A percentile compares a stretch with the other conserved stretches of the same genome.
Evolutionary conservation across 2,888 invertebrate genomes (phyloP).

Genomic region (Notodonta dromedarius): DNA sequence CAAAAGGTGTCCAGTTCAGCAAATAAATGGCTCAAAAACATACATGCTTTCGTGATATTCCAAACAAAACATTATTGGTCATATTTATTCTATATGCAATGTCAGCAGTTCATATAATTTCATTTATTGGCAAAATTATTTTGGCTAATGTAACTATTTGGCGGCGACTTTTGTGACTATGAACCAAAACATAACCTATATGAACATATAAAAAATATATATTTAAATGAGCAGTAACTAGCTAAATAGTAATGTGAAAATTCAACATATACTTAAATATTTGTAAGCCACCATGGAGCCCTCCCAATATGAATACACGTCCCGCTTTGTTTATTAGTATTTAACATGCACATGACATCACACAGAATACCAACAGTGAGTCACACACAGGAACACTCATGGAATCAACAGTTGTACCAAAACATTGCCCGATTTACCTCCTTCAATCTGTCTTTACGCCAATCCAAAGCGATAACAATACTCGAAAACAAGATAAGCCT

Average conservation of each 20-base stretch:
- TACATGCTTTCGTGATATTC: no score
- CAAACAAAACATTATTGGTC: no score
- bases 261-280: neutral
- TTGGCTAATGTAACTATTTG: no score
- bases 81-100: no score
- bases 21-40: no score
- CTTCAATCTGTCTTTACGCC: slow-evolving; percentile 26
- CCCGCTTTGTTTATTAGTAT: slow-evolving; percentile 62
- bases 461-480: slow-evolving; percentile 41
- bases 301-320: slow-evolving; percentile 38
- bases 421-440: slow-evolving; percentile 23
- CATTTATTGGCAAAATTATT: no score
- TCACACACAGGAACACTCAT: slow-evolving; percentile 55
- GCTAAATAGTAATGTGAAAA: neutral
- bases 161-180: no score
- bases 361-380: slow-evolving; percentile 74
- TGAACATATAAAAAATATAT: neutral
- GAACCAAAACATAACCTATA: slow-evolving; percentile 34
- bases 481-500: slow-evolving; percentile 45
- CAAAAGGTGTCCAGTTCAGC: no score
- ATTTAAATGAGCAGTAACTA: neutral
- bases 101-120: no score
- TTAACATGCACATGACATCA: slow-evolving; percentile 73
- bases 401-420: slow-evolving; percentile 27
- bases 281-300: slow-evolving; percentile 30